Evolutionary conservation across 1,140 invertebrate species (phyloP).

Genomic region (Medauroidea extradentata): DNA sequence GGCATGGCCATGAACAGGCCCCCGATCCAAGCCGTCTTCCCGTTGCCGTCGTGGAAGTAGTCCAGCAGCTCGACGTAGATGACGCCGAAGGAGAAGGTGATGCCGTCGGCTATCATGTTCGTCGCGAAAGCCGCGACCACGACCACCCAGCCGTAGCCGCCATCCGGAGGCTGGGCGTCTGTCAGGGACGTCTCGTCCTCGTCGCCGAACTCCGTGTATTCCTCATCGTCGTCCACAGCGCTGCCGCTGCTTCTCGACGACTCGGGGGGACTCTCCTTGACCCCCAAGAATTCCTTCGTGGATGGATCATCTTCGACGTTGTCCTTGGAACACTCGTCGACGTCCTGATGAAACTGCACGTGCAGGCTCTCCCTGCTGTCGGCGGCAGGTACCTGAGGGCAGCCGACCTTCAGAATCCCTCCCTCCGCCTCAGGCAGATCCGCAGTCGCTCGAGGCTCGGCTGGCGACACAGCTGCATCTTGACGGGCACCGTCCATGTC

Average conservation of each 20-base stretch:
- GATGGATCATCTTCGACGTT: constrained; percentile 42
- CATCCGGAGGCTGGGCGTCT: constrained; percentile 65
- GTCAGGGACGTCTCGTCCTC: constrained; percentile 58
- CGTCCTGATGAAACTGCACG: constrained; percentile 54
- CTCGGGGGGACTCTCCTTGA: not conserved
- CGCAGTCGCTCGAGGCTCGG: not conserved
- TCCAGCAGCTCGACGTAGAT: constrained; percentile 75
- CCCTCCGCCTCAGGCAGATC: too few species aligned
- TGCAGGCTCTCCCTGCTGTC: constrained; percentile 35
- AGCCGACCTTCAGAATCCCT: not conserved
- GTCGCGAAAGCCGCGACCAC: constrained; percentile 82
- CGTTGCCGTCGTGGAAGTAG: constrained; percentile 73
- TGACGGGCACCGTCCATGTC: not conserved
- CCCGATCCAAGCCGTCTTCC: constrained; percentile 87
- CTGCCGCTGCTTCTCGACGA: not conserved
- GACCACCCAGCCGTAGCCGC: constrained; percentile 77
- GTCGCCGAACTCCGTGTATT: constrained; percentile 8
- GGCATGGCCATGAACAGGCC: constrained; percentile 89
- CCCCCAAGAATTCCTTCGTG: constrained; percentile 22
- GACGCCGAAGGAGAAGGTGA: constrained; percentile 83
- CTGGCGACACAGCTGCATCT: not conserved
- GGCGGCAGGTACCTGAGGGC: not conserved
- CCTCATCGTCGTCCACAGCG: constrained; percentile 31
- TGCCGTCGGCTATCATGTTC: constrained; percentile 86
- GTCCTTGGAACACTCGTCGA: constrained; percentile 19